Base-by-base conservation (phyloP, 2,797 vertebrate genomes). In the Notolepis coatsorum region DNA sequence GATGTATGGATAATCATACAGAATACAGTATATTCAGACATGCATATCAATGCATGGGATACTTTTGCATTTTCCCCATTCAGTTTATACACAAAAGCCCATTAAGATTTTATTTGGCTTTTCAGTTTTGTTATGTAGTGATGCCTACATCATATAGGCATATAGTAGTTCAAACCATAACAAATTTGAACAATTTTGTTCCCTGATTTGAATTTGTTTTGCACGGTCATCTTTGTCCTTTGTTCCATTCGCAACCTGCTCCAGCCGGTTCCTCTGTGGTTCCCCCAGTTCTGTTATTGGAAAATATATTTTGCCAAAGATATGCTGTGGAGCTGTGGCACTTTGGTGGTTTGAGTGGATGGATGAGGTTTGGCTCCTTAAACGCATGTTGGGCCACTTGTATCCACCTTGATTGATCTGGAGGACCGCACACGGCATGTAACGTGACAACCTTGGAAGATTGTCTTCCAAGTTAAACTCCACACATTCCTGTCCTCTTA, bases 21-120 rank as follows among this genome's bases (percentile, higher is more conserved):
- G n/a, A n/a, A n/a, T n/a, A 37, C 31, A 45, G 25, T 56, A 7
- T 37, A 38, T 45, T 23, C 23, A 28, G 15, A 17, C 28, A 56
- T 50, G 47, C 61, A 42, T 53, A 47, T 52, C 13, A 25, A 31
- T 65, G 18, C 48, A 65, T 66, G 64, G 48, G 52, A 31, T 42
- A 33, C 31, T 27, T 50, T 24, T 43, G 24, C 24, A 31, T n/a
- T 43, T 21, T 30, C 35, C 35, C 15, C 35, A 37, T 43, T 49
- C 8, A 7, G n/a, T 18, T 15, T 12, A 28, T 21, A 24, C 20
- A 12, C 21, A 10, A 21, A 21, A 6, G 41, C 18, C 4, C 20
- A 3, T 25, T 9, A 12, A 4, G 9, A 21, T 20, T 17, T 5
- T 21, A 35, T n/a, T 35, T 10, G 33, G n/a, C 33, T 13, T 37